A percentile compares a stretch with the other conserved stretches of the same genome.
phyloP scores from a whole-genome alignment of 2,797 vertebrate species.

The Typhlichthys eigenmanni region DNA sequence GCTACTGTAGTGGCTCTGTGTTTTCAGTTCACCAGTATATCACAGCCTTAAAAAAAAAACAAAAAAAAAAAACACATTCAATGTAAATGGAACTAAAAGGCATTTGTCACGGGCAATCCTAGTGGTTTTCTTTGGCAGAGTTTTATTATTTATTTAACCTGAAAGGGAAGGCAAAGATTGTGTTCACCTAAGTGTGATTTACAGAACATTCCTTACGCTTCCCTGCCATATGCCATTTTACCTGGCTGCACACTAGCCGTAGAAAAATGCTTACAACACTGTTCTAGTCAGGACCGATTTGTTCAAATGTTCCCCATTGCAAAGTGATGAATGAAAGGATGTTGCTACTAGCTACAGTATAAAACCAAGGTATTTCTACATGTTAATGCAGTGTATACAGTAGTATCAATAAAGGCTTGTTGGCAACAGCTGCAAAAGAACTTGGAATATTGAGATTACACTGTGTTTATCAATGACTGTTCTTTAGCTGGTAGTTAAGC shows the following conservation, averaged over 20 bases:
- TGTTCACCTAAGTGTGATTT: conserved; percentile 68
- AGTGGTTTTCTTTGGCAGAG: conserved; percentile 64
- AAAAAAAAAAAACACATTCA: conserved; percentile 47
- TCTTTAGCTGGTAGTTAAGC: too few relatives aligned
- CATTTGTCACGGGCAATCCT: conserved; percentile 71
- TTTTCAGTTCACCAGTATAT: conserved; percentile 31
- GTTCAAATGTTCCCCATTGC: conserved; percentile 27
- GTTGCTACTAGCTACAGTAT: conserved; percentile 11
- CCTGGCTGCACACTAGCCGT: conserved; percentile 64
- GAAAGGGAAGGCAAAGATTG: conserved; percentile 70
- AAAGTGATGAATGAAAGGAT: conserved; percentile 13
- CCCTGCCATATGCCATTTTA: conserved; percentile 61
- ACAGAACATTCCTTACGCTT: conserved; percentile 52
- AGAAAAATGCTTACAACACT: conserved; percentile 60
- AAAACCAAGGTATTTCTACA: conserved; percentile 12
- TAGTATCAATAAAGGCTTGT: conserved; percentile 4
- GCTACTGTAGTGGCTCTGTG: too few relatives aligned
- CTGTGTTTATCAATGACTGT: too few relatives aligned
- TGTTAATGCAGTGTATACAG: conserved; percentile 3
- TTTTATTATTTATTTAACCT: conserved; percentile 76
- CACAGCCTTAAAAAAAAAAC: conserved; percentile 14
- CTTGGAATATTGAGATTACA: too few relatives aligned
- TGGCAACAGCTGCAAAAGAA: not conserved
- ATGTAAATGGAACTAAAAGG: conserved; percentile 67
- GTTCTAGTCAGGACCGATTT: conserved; percentile 44